Evolutionary conservation across 2,888 invertebrate genomes (phyloP), one percentile per base, ranked within the genome.

Genomic region (Drosophila subquinaria): DNA sequence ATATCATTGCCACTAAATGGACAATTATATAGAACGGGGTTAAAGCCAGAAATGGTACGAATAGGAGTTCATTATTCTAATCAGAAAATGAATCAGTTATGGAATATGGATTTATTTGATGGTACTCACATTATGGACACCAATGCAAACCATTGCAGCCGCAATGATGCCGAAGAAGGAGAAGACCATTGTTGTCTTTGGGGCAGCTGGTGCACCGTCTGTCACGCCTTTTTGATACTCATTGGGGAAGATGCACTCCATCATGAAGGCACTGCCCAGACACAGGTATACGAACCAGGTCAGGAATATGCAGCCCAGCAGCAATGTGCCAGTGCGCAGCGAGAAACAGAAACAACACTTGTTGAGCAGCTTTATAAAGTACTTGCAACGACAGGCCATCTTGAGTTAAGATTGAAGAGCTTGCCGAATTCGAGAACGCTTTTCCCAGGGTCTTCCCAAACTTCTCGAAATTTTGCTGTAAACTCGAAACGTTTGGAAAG

Each of bases 61-160:
- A 87, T 4, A 88, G 36, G 20, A 86, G 35, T 40, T 88, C 88
- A n/a, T 85, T 88, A 40, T 86, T 80, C 88, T 88, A 51, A 35
- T 15, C 3, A 11, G 2, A 48, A 11, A 1, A 48, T 6, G 3
- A 33, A 13, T 42, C 4, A 10, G 8, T 17, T 11, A 20, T 43
- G 6, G 3, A 20, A 20, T 43, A 1, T 6, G 6, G 43, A 17
- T 20, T 13, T 11, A 20, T 5, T 11, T 20, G 20, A 20, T 20
- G 6, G 2, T 43, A 72, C 85, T 74, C 20, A 86, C 86, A 62
- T 79, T 74, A 33, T 88, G 88, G n/a, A 88, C 81, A 4, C 86
- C 88, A 0, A 78, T 55, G 63, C 88, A 83, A 3, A 87, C 43
- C 71, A 87, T 50, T 10, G 73, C 47, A 2, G 86, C 15, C 1